Conservation (phyloP, 2,888 invertebrate genomes). For the Sturmia bella region DNA sequence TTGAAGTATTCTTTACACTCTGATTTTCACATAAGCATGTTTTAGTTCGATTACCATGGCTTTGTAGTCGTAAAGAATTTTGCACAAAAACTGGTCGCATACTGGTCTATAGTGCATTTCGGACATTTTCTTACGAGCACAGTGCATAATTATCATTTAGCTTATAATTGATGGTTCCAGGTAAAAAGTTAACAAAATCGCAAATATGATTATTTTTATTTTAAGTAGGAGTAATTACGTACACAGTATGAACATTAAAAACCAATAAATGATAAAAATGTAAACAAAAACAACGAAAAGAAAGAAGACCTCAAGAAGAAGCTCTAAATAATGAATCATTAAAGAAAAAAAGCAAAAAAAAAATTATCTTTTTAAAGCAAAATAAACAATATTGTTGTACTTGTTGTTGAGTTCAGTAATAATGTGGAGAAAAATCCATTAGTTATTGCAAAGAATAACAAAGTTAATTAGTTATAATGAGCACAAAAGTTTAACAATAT, state of each 20-base stretch:
- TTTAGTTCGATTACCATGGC: too few relatives aligned
- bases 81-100: too few relatives aligned
- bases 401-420: neutral
- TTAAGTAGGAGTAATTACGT: neutral
- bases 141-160: too few relatives aligned
- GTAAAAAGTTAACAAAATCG: neutral
- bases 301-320: slow-evolving; percentile 35
- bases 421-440: neutral
- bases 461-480: slow-evolving; percentile 52
- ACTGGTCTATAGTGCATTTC: too few relatives aligned
- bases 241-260: neutral
- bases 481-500: slow-evolving; percentile 42
- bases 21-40: too few relatives aligned
- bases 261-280: slow-evolving; percentile 29
- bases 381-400: slow-evolving; percentile 20
- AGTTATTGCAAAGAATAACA: slow-evolving; percentile 30
- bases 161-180: neutral
- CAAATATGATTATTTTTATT: neutral
- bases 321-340: slow-evolving; percentile 49
- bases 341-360: slow-evolving; percentile 24
- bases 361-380: slow-evolving; percentile 38
- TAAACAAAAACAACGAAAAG: slow-evolving; percentile 14
- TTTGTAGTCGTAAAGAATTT: too few relatives aligned
- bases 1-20: too few relatives aligned
- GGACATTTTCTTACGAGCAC: too few relatives aligned